Evolutionary conservation across 2,113 vertebrate species (phyloP).

Genomic region (Neogobius melanostomus): DNA sequence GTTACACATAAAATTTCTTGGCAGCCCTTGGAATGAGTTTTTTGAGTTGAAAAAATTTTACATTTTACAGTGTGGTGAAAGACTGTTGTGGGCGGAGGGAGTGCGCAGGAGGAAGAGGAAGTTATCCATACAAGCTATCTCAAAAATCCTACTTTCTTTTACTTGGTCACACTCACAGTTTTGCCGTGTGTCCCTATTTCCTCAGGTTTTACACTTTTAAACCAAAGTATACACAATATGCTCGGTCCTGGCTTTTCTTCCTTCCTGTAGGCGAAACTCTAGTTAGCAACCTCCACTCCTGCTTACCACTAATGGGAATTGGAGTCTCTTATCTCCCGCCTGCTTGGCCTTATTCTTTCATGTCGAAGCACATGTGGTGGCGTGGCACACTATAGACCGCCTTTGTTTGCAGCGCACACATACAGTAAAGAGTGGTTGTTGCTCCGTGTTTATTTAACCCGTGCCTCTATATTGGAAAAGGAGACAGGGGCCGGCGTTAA

Average conservation of each 20-base stretch:
- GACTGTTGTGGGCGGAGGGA: too few relatives aligned
- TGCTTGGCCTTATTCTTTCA: conserved; percentile 44
- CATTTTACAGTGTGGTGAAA: too few relatives aligned
- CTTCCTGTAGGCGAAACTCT: conserved; percentile 19
- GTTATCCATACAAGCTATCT: background rate
- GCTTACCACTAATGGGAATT: conserved; percentile 34
- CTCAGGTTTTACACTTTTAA: conserved; percentile 3
- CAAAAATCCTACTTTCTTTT: conserved; percentile 2
- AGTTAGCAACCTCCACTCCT: conserved; percentile 27
- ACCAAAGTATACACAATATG: conserved; percentile 36
- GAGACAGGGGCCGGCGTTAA: background rate
- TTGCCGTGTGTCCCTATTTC: conserved; percentile 1
- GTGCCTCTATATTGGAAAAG: background rate
- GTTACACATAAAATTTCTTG: too few relatives aligned
- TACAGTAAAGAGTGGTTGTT: background rate
- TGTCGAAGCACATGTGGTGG: conserved; percentile 20
- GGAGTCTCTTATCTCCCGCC: conserved; percentile 15
- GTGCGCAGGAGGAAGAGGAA: too few relatives aligned
- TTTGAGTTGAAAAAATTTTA: too few relatives aligned
- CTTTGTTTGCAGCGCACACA: conserved; percentile 26
- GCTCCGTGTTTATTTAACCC: conserved; percentile 14
- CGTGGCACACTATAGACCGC: conserved; percentile 2
- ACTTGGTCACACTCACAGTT: conserved; percentile 8
- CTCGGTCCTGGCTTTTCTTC: conserved; percentile 3
- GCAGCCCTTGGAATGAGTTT: too few relatives aligned